Evolutionary conservation across 2,888 invertebrate species (phyloP), one percentile per base, ranked within the genome.

Genomic region (Pammene aurita): DNA sequence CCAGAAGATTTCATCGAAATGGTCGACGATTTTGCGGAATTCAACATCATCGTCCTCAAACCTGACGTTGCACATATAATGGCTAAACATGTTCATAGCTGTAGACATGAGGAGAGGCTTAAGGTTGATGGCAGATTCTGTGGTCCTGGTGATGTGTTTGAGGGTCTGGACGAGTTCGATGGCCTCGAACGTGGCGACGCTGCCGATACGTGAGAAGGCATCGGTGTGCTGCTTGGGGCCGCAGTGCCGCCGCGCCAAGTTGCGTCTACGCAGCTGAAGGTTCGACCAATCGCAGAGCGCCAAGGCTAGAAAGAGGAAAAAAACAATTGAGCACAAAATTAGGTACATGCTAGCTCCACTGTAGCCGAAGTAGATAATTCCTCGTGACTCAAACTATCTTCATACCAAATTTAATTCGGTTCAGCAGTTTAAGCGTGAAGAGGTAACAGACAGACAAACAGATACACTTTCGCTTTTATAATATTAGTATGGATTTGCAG

Each of bases 271-370:
- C 66, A 96, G 95, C 82, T 97, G 97, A 0, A 97, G 93, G 71
- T 94, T 94, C 0, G 97, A 97, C 97, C 97, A 97, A 83, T 97
- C 97, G 86, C 97, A 97, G 26, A 97, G 93, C 0, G 97, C 97
- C 76, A 97, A 89, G 71, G 97, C 97, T 97, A 94, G 41, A 93
- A 26, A 26, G 93, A 86, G 81, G 85, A 85, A 70, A 67, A 71
- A 72, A 74, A 73, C 1, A 0, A 9, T 26, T 42, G 18, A 44
- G 18, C 10, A 42, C 9, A 38, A 38, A 38, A 9, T 38, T 38
- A 38, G 38, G 4, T 26, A 26, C 26, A 26, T 26, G 26, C 26
- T 26, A 26, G 26, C 26, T 26, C 26, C 26, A 26, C 26, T 4
- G 26, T 26, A 26, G 26, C 4, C 1, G 26, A 26, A 26, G 4